Evolutionary conservation across 2,888 invertebrate genomes (phyloP), one percentile per base, ranked within the genome.

Genomic region (Polymixis flavicincta): DNA sequence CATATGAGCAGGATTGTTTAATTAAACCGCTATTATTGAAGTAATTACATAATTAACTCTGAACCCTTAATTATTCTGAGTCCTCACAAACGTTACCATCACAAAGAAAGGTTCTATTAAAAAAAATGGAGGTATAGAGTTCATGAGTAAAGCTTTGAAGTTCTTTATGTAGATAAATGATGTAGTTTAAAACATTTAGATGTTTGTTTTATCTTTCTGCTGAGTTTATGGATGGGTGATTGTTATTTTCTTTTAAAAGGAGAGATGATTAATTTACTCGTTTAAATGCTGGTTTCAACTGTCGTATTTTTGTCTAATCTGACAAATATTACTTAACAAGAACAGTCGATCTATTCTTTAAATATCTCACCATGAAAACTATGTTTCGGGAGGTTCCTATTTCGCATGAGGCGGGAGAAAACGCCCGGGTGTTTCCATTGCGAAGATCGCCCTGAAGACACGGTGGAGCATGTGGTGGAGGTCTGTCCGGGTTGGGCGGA

Each of bases 11-110:
- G 48, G 14, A 57, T 57, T 74, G 67, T 72, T 76, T 70, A 79
- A 79, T 82, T 72, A 82, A 75, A 84, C 67, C 66, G 50, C 59
- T 76, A 70, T 67, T 55, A 74, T 37, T 76, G 25, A 65, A 70
- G 72, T 73, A 76, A 84, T 82, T 74, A 72, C 14, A 63, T 65
- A 80, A 76, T 76, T 76, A 73, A 68, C 67, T 83, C 22, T 17
- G 22, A 72, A 72, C 72, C 66, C 28, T 72, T 84, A 74, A 84
- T 85, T 85, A 79, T 82, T 76, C 37, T 67, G 37, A 79, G 57
- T 65, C 42, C 32, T 84, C 68, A 71, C 61, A 66, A 78, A 68
- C 60, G 71, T 61, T 81, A 65, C 52, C 84, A 74, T 71, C 64
- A 79, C 76, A 79, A 84, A 79, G 70, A 70, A 32, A n/a, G 57